These are phyloP conservation scores for Pegoplata infirma DNA, from an alignment of 2,888 invertebrate genomes.

Conservation along the genomic window DNA sequence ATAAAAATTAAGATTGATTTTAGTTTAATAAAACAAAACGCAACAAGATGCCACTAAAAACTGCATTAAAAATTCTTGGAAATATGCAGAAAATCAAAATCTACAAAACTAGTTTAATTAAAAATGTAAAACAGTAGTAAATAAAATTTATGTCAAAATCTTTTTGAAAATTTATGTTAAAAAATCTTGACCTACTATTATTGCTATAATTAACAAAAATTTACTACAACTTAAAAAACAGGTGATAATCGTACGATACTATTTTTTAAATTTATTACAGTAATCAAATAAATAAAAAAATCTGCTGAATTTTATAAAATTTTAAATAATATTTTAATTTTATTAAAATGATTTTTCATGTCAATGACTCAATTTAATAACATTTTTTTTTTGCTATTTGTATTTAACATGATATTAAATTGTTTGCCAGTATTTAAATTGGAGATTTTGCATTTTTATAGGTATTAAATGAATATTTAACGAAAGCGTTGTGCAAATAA, in stretches of 20 bases:
- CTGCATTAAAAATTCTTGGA: not conserved
- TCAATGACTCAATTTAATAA: constrained; percentile 55
- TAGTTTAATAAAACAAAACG: too few species aligned
- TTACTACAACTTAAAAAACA: not conserved
- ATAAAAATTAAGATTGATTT: constrained; percentile 1
- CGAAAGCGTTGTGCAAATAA: not conserved
- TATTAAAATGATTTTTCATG: too few species aligned
- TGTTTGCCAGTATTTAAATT: constrained; percentile 11
- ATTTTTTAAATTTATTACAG: not conserved
- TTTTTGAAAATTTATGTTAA: not conserved
- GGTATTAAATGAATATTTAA: too few species aligned
- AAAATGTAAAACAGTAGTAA: not conserved
- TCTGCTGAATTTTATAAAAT: constrained; percentile 18
- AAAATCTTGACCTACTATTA: constrained; percentile 56
- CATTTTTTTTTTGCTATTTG: not conserved
- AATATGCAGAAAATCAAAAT: not conserved
- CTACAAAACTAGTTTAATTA: constrained; percentile 4
- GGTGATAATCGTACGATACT: constrained; percentile 28
- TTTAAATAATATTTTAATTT: not conserved
- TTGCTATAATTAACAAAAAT: constrained; percentile 31
- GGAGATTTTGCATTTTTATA: not conserved
- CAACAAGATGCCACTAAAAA: not conserved
- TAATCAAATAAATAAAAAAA: not conserved
- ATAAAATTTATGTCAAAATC: not conserved
- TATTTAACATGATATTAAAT: constrained; percentile 7